These are phyloP conservation scores for Andrena bicolor DNA, from an alignment of 2,888 invertebrate genomes.

Conservation along the genomic window DNA sequence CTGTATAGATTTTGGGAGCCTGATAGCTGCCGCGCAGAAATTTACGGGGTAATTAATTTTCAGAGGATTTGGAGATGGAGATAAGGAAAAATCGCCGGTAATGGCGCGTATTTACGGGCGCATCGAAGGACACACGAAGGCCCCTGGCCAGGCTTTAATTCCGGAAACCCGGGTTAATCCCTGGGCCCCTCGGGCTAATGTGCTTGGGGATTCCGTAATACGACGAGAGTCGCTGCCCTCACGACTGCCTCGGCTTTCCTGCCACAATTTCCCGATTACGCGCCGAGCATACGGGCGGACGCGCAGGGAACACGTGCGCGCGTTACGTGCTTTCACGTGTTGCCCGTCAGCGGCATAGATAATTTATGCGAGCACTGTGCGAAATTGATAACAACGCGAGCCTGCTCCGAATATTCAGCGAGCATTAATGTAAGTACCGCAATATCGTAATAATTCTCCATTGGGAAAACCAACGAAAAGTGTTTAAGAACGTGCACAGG, in stretches of 20 bases:
- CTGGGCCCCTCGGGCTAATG: neutral
- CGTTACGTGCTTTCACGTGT: constrained; percentile 44
- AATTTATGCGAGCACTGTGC: constrained; percentile 42
- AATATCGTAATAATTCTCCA: constrained; percentile 1
- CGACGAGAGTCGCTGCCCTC: constrained; percentile 46
- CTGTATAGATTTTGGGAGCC: neutral
- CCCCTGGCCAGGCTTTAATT: constrained; percentile 18
- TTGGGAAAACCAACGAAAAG: neutral
- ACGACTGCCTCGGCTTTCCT: constrained; percentile 5
- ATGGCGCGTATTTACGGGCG: neutral
- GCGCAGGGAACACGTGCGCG: constrained; percentile 53
- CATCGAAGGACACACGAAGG: neutral
- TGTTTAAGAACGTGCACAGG: neutral
- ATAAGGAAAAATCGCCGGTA: constrained; percentile 4
- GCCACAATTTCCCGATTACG: constrained; percentile 50
- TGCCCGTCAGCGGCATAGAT: constrained; percentile 48
- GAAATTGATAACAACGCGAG: constrained; percentile 51
- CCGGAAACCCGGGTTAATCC: constrained; percentile 20
- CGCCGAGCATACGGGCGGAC: constrained; percentile 61
- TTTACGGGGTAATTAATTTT: constrained; percentile 13
- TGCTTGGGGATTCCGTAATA: constrained; percentile 43
- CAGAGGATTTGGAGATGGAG: neutral
- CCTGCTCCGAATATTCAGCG: neutral
- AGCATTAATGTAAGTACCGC: neutral
- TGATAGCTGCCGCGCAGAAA: neutral